Evolutionary conservation across 2,888 invertebrate genomes (phyloP), one percentile per base, ranked within the genome.

Genomic region (Oxyteleia sp.): DNA sequence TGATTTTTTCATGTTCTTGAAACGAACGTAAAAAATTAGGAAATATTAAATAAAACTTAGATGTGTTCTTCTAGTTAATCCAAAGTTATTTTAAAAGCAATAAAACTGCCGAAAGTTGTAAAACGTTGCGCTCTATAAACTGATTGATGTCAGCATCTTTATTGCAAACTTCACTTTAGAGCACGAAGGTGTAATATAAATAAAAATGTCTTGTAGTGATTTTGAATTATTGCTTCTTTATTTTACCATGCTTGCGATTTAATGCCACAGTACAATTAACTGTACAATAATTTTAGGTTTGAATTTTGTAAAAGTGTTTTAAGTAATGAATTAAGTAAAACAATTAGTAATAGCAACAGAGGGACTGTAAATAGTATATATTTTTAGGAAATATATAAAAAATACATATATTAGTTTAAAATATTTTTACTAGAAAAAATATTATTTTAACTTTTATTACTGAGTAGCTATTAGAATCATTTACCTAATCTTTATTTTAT

Each of bases 41-140:
- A 57, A 57, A 32, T 53, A 53, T 53, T 26, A 20, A 57, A 57
- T 16, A 18, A 16, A 57, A 38, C 38, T 57, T 57, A 38, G 38
- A 35, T 18, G 16, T 11, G n/a, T 4, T 16, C 43, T 59, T 43
- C 23, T 23, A 43, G 13, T 59, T 59, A 59, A 59, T 59, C 59
- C 5, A 16, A 43, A 41, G 23, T 23, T 59, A 43, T 59, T 59
- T 59, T 41, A 43, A 59, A 59, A 41, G 59, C 26, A 59, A 43
- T 59, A 59, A 59, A 59, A 59, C 59, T 23, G 59, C 13, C 23
- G 59, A 43, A 59, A 59, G 59, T 59, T 43, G 43, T 59, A 59
- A 59, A 59, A 59, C 59, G 59, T 38, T 57, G 41, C 43, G 47
- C 47, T 10, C 59, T 59, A 59, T 59, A 59, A 59, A 61, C 61